Conservation (phyloP, 2,797 vertebrate genomes). For the Malacoctenus gilli region DNA sequence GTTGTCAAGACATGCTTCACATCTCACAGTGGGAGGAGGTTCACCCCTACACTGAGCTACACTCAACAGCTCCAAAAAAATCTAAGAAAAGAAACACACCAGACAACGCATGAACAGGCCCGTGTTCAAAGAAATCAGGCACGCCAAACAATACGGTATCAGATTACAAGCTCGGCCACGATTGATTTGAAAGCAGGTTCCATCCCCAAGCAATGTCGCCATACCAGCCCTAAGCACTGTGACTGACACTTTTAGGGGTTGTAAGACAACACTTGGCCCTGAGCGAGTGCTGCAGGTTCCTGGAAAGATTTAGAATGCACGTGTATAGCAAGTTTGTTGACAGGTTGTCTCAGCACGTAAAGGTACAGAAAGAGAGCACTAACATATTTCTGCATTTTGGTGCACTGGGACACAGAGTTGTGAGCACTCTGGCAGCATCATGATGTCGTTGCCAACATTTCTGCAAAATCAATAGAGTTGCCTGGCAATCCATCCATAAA, state of each 20-base stretch:
- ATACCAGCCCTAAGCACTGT: not conserved
- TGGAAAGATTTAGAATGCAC: not conserved
- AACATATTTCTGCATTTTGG: not conserved
- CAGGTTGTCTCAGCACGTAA: too few relatives aligned
- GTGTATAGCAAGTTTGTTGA: too few relatives aligned
- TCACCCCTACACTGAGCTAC: not conserved
- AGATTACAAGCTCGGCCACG: not conserved
- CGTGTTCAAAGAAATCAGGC: too few relatives aligned
- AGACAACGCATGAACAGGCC: not conserved
- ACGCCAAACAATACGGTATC: constrained; percentile 1
- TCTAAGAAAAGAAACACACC: not conserved
- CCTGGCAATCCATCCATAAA: constrained; percentile 9
- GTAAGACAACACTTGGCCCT: not conserved
- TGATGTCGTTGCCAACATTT: constrained; percentile 7
- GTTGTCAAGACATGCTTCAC: too few relatives aligned
- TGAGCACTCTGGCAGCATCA: not conserved
- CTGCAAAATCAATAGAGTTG: not conserved
- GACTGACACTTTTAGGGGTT: not conserved
- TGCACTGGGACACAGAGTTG: too few relatives aligned
- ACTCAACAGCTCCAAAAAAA: not conserved
- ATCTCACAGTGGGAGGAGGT: constrained; percentile 10
- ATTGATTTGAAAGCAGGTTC: constrained; percentile 11
- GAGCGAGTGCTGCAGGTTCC: not conserved
- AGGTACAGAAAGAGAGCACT: not conserved
- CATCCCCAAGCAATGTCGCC: constrained; percentile 12